Base-by-base conservation (phyloP, 2,888 invertebrate genomes). In the Marronus borbonicus region DNA sequence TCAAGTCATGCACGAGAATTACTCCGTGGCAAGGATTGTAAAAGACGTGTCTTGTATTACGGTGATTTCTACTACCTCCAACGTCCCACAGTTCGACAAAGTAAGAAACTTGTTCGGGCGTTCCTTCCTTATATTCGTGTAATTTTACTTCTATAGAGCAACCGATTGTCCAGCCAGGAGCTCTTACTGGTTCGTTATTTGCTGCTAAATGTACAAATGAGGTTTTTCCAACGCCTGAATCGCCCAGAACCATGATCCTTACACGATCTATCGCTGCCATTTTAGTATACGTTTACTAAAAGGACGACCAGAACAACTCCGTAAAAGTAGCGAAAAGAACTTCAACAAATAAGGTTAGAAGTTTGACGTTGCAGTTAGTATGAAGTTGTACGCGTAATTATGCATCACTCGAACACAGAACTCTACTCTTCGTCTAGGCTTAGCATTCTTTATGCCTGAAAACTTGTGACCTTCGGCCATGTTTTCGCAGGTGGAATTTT, bases 1-100 rank as follows among this genome's bases (percentile, higher is more conserved):
- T 97, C 85, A 99, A 90, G 90, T 99, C 99, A 87, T 99, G 98
- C 1, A 99, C 98, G 80, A 99, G 90, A 83, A 99, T 97, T 50
- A 98, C 89, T 91, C 98, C 99, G 90, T 98, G 96, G 78, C 96
- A 95, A 44, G 96, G 95, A 85, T 96, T 94, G 89, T 98, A 98
- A 89, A 99, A 99, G 1, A 98, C 96, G 80, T 94, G 93, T 85
- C 98, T 91, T n/a, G 97, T 95, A 87, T 97, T 98, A 86, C 95
- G 93, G 87, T 99, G 99, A 84, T 94, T 96, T 81, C 95, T 93
- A 81, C 97, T 98, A 0, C 99, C 99, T 4, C 99, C 99, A 76
- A 99, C 93, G 87, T 99, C 99, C 96, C 98, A 99, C 49, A 99
- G 90, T 89, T 99, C 99, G 31, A 99, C 92, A 87, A 98, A 98